Conservation (phyloP, 2,797 vertebrate genomes). For the Eurystomus glaucurus region DNA sequence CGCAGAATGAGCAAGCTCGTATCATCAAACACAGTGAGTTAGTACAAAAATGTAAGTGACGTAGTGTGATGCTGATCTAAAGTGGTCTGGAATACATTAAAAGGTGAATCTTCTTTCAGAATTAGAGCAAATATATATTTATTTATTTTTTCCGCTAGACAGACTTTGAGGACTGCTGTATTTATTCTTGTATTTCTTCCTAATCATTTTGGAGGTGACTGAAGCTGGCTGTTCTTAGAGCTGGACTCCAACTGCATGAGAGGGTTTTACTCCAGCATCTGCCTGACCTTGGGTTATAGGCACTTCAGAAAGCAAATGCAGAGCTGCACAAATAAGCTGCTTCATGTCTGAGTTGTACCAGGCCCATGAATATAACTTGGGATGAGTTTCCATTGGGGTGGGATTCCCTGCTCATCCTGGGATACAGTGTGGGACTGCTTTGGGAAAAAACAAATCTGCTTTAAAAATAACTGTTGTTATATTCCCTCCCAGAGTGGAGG, state of each 20-base stretch:
- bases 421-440: not conserved
- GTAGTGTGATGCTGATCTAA: not conserved
- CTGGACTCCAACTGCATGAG: slow-evolving; percentile 44
- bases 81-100: slow-evolving; percentile 21
- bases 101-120: slow-evolving; percentile 55
- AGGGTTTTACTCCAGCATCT: slow-evolving; percentile 43
- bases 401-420: not conserved
- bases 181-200: slow-evolving; percentile 34
- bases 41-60: not conserved
- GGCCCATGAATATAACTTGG: not conserved
- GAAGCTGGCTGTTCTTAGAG: slow-evolving; percentile 44
- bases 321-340: not conserved
- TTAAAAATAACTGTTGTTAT: slow-evolving; percentile 32
- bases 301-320: slow-evolving; percentile 11
- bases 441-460: not conserved
- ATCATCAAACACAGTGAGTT: not conserved
- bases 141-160: not conserved
- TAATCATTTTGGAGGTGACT: slow-evolving; percentile 40
- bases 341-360: fast-evolving
- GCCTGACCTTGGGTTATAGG: slow-evolving; percentile 38
- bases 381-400: not conserved
- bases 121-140: not conserved
- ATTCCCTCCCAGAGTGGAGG: not conserved
- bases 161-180: slow-evolving; percentile 21
- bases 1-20: not conserved